phyloP scores from a whole-genome alignment of 1,140 invertebrate genomes.

The Heliconius congener region DNA sequence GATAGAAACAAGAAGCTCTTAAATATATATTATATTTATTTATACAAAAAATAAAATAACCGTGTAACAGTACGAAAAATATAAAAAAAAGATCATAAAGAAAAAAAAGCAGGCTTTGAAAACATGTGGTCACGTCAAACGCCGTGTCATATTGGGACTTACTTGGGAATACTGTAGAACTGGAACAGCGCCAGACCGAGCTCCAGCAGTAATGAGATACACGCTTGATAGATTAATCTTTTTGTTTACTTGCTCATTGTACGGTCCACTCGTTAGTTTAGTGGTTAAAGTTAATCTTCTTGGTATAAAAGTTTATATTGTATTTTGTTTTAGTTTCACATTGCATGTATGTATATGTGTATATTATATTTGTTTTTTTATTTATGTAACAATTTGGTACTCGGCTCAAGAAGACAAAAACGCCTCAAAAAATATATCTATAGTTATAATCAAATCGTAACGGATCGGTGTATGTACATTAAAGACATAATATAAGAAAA shows the following conservation, averaged over 20 bases:
- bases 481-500: no score
- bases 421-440: no score
- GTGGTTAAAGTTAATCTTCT: constrained; percentile 10
- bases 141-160: not conserved
- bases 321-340: no score
- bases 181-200: constrained; percentile 4
- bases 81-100: not conserved
- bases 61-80: not conserved
- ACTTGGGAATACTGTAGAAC: not conserved
- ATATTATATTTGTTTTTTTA: not conserved
- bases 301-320: not conserved
- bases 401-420: no score
- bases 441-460: no score
- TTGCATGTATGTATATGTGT: not conserved
- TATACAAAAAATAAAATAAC: no score
- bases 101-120: not conserved
- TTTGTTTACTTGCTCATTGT: constrained; percentile 1
- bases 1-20: no score
- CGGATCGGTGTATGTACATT: no score
- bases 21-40: no score
- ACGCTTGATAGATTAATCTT: constrained; percentile 7
- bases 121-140: not conserved
- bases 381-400: no score
- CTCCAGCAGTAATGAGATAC: constrained; percentile 5
- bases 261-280: constrained; percentile 7